Evolutionary conservation across 1,140 invertebrate species (phyloP).

Genomic region (Drosophila serrata): DNA sequence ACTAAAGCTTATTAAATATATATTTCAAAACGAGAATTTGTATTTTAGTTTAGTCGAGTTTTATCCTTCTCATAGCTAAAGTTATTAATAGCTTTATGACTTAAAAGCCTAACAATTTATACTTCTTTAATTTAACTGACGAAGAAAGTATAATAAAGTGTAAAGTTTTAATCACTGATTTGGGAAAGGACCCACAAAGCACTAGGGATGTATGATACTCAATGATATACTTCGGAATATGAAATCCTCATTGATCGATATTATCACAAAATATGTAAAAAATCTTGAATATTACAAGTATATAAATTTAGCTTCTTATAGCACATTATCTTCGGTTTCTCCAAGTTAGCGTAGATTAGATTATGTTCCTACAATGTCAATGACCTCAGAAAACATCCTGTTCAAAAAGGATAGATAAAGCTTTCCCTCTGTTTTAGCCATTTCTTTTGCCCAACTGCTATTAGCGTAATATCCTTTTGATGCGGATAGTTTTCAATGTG

Average conservation of each 20-base stretch:
- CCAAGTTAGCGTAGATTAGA: not conserved
- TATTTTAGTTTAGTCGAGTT: not conserved
- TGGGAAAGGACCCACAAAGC: too few relatives aligned
- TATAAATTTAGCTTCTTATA: too few relatives aligned
- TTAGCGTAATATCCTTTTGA: slow-evolving; percentile 18
- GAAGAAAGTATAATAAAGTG: too few relatives aligned
- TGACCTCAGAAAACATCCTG: not conserved
- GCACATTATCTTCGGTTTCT: not conserved
- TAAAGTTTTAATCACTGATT: too few relatives aligned
- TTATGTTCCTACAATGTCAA: not conserved
- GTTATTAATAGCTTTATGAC: not conserved
- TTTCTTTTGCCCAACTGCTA: not conserved
- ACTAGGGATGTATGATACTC: too few relatives aligned
- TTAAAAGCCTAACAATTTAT: too few relatives aligned
- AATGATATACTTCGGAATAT: too few relatives aligned
- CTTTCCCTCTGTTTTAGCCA: too few relatives aligned
- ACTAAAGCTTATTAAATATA: not conserved
- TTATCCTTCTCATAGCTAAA: not conserved
- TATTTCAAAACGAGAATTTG: not conserved
- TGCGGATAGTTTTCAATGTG: slow-evolving; percentile 6
- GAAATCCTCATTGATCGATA: too few relatives aligned
- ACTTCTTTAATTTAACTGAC: too few relatives aligned
- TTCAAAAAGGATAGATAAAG: not conserved
- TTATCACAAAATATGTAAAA: too few relatives aligned
- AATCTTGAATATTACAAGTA: too few relatives aligned